These are phyloP conservation scores for Chiloscyllium punctatum DNA, from an alignment of 2,797 vertebrate genomes.

Conservation along the genomic window DNA sequence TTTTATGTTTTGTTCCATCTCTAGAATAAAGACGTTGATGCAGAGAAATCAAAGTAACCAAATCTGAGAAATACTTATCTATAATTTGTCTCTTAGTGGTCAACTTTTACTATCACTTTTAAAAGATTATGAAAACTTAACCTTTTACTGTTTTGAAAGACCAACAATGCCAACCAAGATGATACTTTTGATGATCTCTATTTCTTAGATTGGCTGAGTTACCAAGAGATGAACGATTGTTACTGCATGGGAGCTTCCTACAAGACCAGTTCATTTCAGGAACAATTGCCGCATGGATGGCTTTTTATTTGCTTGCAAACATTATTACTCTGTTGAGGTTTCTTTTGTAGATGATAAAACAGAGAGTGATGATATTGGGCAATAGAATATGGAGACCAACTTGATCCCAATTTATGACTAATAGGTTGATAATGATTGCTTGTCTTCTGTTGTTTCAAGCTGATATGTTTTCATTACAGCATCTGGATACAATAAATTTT, in stretches of 20 bases:
- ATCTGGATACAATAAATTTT: background rate
- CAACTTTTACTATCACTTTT: background rate
- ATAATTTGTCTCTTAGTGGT: background rate
- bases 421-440: background rate
- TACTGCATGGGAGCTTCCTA: background rate
- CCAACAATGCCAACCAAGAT: background rate
- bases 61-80: background rate
- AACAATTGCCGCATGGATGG: background rate
- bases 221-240: background rate
- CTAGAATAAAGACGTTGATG: background rate
- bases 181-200: slow-evolving; percentile 1
- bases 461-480: background rate
- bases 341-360: background rate
- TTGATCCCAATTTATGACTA: background rate
- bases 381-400: background rate
- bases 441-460: background rate
- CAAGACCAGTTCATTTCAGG: slow-evolving; percentile 5
- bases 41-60: background rate
- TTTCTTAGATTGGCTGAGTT: background rate
- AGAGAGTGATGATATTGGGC: background rate
- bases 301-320: background rate
- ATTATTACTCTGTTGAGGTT: background rate
- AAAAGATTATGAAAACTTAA: background rate
- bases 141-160: background rate
- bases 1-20: background rate